Evolutionary conservation across 2,888 invertebrate species (phyloP), one percentile per base, ranked within the genome.

Genomic region (Geotrupes spiniger): DNA sequence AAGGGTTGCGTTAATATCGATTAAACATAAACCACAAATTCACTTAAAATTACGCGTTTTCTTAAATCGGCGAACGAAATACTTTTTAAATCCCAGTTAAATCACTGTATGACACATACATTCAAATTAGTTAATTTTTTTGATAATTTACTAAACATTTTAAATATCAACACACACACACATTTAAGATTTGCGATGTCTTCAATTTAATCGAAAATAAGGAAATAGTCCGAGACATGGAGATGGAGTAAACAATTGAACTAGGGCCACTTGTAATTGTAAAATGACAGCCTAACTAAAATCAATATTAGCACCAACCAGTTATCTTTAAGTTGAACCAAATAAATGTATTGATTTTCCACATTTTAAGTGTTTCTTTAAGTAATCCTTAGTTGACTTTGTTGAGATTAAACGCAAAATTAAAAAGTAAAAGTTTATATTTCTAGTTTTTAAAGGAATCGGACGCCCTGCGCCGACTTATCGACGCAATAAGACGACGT

Each of bases 401-500:
- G 6, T 21, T 21, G 4, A 21, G 21, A 21, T 21, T 21, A 21
- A 21, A 21, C 3, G 21, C 9, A 14, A 12, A 12, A 25, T 29
- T 5, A 29, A 25, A 25, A 40, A 15, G 33, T 15, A 21, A 14
- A 4, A 6, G 12, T 16, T 10, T 21, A 36, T 36, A n/a, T 36
- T 16, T 14, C 36, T 12, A n/a, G 14, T 15, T 15, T 36, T 15
- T 14, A n/a, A 51, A 53, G 51, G 11, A 29, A 21, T 45, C 36
- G 25, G 42, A 54, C 46, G 46, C 61, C 64, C 61, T 66, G 67
- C 69, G 67, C 64, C 65, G 63, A 53, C 60, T 61, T 61, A 56
- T 46, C 64, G 65, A 63, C 65, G 65, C 62, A 65, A 28, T 61
- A 61, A 57, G 59, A 62, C 63, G 62, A 62, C 64, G 57, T 62